These are phyloP conservation scores for Bombus huntii DNA, from an alignment of 1,140 invertebrate species.

Conservation along the genomic window DNA sequence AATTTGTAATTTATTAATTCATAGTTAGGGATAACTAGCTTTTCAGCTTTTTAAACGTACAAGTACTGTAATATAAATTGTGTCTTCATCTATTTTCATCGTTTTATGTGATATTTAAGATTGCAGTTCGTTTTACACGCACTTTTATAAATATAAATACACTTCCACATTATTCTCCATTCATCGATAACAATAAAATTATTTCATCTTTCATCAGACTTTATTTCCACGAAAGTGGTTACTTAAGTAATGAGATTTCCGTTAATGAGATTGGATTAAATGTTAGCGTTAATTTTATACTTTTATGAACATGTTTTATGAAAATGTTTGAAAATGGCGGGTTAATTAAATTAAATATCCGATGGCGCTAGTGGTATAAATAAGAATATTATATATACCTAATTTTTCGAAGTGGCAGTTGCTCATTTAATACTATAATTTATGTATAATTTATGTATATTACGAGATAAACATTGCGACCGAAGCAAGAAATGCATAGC, in stretches of 20 bases:
- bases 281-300: neutral
- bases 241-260: neutral
- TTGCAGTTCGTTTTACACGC: constrained; percentile 19
- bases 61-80: constrained; percentile 4
- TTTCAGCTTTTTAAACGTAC: constrained; percentile 26
- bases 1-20: constrained; percentile 21
- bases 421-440: no score
- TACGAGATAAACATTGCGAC: neutral
- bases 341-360: neutral
- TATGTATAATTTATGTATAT: no score
- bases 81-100: constrained; percentile 11
- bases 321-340: constrained; percentile 34
- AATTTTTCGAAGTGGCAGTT: neutral
- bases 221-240: neutral
- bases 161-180: constrained; percentile 17
- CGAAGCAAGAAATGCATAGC: neutral
- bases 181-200: constrained; percentile 42
- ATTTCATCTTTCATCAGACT: constrained; percentile 22
- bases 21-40: constrained; percentile 10
- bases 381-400: neutral
- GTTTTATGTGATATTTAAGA: constrained; percentile 34
- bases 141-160: constrained; percentile 49
- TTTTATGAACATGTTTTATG: neutral
- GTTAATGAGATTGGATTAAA: neutral
- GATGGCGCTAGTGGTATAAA: constrained; percentile 21